Evolutionary conservation across 2,797 vertebrate genomes (phyloP), one percentile per base, ranked within the genome.

Genomic region (Sorex maritimensis): DNA sequence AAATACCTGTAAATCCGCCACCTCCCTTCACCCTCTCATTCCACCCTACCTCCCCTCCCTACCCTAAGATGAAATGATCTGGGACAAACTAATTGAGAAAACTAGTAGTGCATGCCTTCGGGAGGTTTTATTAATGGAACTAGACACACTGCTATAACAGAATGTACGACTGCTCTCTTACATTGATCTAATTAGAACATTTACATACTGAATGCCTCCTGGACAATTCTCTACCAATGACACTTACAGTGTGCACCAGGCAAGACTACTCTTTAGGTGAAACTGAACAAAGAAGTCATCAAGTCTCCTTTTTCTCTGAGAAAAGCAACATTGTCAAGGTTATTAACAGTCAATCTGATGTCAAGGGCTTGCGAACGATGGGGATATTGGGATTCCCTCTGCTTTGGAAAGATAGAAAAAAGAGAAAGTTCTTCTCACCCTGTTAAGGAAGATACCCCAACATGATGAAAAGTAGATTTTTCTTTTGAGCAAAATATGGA

Each of bases 81-180:
- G 93, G 97, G 97, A 97, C 96, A 97, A 97, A 97, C 96, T 97
- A 97, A 97, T 97, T 97, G 97, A 97, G 96, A 97, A 97, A 97
- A 94, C 96, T 96, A 97, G 96, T 97, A 97, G 96, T 93, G 96
- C 97, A 91, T 97, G 97, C 96, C 97, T 97, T 95, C 92, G 0
- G 96, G 97, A 97, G 96, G 91, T 96, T 97, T 97, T 97, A 97
- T 97, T 97, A 97, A 97, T 97, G 96, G 96, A 97, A 96, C 92
- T 94, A 97, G 97, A 97, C 96, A 97, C 90, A 96, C 85, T 85
- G 97, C 96, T 97, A 93, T 96, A 97, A 96, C 95, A 96, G 95
- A 97, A 97, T 96, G 97, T 97, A 96, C 88, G 34, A 94, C 95
- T 94, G 94, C 96, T 97, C 95, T 97, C 95, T 96, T 96, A 97